Evolutionary conservation across 64 coral and sea anemone species (phyloP).

Genomic region (Dendronephthya gigantea): DNA sequence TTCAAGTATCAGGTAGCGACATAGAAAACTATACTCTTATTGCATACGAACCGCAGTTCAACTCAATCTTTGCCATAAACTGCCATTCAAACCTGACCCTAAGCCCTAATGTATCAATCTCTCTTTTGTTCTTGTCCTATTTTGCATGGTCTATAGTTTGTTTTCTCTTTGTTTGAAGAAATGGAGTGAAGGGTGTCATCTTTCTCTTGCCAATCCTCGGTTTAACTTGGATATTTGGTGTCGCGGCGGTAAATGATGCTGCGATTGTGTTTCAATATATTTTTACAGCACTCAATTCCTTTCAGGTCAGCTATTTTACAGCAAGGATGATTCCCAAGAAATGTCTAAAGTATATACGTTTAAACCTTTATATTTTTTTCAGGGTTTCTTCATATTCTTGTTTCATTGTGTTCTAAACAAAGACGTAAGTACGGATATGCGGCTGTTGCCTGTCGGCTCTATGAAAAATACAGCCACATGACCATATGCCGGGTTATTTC

Average conservation of each 20-base stretch:
- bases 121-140: too few species aligned
- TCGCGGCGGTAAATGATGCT: slow-evolving; percentile 17
- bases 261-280: slow-evolving; percentile 36
- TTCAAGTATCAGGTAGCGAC: slow-evolving; percentile 21
- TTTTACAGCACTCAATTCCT: slow-evolving; percentile 35
- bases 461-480: too few species aligned
- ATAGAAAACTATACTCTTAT: too few species aligned
- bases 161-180: neutral
- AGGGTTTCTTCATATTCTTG: neutral
- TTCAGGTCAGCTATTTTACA: slow-evolving; percentile 19
- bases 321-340: too few species aligned
- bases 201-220: slow-evolving; percentile 40
- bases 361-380: neutral
- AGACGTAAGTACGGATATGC: neutral
- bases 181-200: slow-evolving; percentile 29
- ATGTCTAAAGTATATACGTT: neutral
- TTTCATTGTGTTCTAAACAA: neutral
- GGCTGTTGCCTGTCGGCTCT: too few species aligned
- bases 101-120: too few species aligned
- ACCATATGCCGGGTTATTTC: too few species aligned
- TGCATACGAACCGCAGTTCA: too few species aligned
- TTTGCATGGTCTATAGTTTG: too few species aligned
- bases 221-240: slow-evolving; percentile 39
- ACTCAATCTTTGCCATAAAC: too few species aligned
- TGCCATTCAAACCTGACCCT: too few species aligned